Evolutionary conservation across 2,113 vertebrate genomes (phyloP), one percentile per base, ranked within the genome.

Genomic region (Kryptolebias marmoratus): DNA sequence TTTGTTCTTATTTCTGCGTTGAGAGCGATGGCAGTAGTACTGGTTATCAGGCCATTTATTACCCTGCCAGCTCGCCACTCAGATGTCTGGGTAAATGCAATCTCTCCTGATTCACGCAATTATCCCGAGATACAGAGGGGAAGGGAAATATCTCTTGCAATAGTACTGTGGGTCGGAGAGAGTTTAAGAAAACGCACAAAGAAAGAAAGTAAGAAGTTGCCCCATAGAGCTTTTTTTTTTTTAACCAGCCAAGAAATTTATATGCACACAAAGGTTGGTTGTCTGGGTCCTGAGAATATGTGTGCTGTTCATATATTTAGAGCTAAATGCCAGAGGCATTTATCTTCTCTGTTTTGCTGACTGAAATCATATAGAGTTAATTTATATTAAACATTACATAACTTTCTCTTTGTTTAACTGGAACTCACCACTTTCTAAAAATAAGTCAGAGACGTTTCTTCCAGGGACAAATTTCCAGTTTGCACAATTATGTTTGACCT

Each of bases 31-130:
- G 77, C 88, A 90, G 89, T 78, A 60, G 82, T 82, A 89, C 86
- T 87, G 90, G 87, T 91, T 91, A 92, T 91, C 88, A 87, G 88
- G 91, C 82, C 88, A 93, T 94, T 92, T 93, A 90, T 94, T 94
- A 91, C 90, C 85, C 91, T 90, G 86, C 87, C 91, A 91, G 84
- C 87, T 89, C 80, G 62, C 89, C 85, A 90, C 90, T 93, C 91
- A 90, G 90, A 91, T 91, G 92, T 92, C 92, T 85, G 90, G 80
- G 86, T 81, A 92, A 94, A 94, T 92, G 92, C 92, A 94, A 92
- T 94, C 92, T 90, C 83, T 87, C 91, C 91, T 89, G 91, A 94
- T 93, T 93, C 93, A 94, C 85, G 89, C 91, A 93, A 94, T 94
- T 94, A 94, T 91, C 90, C 79, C 85, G 60, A 80, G 86, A 92